A percentile compares a stretch with the other conserved stretches of the same genome.
Conservation (phyloP, 2,113 vertebrate species). For the Pangasianodon gigas region DNA sequence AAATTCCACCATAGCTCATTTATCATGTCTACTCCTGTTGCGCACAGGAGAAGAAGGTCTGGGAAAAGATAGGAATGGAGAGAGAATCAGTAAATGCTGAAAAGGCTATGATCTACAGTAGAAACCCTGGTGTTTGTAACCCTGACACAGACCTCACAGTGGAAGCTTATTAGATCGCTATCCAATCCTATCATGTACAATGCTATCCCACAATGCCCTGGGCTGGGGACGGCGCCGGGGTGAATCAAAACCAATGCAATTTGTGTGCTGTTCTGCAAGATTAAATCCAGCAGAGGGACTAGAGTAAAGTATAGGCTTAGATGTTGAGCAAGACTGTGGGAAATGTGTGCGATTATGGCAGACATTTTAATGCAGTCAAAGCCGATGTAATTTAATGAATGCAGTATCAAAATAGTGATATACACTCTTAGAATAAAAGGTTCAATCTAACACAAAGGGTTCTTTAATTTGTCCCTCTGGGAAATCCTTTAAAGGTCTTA, state of each 20-base stretch:
- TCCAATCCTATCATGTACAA: slow-evolving; percentile 67
- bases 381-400: neutral
- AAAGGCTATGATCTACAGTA: neutral
- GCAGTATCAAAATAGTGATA: neutral
- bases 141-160: slow-evolving; percentile 53
- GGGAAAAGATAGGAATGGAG: slow-evolving; percentile 12
- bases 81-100: slow-evolving; percentile 16
- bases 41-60: slow-evolving; percentile 28
- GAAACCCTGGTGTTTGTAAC: slow-evolving; percentile 45
- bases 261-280: slow-evolving; percentile 33
- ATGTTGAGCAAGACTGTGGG: slow-evolving; percentile 55
- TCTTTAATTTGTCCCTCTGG: neutral
- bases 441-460: neutral
- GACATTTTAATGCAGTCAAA: neutral
- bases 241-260: slow-evolving; percentile 28
- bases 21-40: slow-evolving; percentile 14
- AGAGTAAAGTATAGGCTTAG: slow-evolving; percentile 56
- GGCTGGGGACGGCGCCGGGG: slow-evolving; percentile 45
- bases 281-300: slow-evolving; percentile 45
- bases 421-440: neutral
- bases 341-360: slow-evolving; percentile 41
- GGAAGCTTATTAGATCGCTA: slow-evolving; percentile 61
- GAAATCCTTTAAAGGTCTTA: neutral
- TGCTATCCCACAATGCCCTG: slow-evolving; percentile 55
- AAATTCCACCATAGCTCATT: slow-evolving; percentile 37